Conservation (phyloP, 2,888 invertebrate genomes). For the Polyploca ridens region DNA sequence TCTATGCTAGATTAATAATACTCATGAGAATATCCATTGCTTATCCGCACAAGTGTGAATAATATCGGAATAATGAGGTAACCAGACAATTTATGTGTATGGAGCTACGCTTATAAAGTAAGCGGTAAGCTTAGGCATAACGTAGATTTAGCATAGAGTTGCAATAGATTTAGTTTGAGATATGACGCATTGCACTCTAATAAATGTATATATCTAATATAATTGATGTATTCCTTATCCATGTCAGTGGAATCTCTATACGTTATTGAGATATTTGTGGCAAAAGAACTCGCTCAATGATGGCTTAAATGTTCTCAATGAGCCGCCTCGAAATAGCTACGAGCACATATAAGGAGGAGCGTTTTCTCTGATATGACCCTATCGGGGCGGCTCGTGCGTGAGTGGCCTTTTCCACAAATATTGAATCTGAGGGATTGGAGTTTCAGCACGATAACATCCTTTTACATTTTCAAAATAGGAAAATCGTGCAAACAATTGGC, state of each 20-base stretch:
- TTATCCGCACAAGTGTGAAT: background rate
- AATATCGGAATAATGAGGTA: background rate
- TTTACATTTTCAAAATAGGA: background rate
- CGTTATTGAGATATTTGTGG: conserved; percentile 1
- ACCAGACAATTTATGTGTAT: background rate
- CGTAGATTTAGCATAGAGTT: conserved; percentile 1
- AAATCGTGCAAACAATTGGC: background rate
- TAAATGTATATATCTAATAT: too few species aligned
- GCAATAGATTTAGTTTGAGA: conserved; percentile 6
- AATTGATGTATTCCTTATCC: conserved; percentile 1
- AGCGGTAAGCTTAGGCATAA: too few species aligned
- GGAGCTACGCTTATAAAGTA: background rate
- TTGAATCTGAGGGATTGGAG: conserved; percentile 5
- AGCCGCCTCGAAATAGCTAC: conserved; percentile 8
- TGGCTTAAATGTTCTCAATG: background rate
- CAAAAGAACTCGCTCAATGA: background rate
- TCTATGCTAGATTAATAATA: background rate
- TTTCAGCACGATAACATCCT: background rate
- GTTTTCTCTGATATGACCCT: conserved; percentile 1
- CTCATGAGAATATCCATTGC: background rate
- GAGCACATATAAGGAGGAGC: background rate
- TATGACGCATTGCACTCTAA: background rate
- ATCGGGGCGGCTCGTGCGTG: background rate
- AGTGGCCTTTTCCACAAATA: conserved; percentile 9
- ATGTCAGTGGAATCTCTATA: conserved; percentile 5